Base-by-base conservation (phyloP, 1,140 invertebrate species). In the Heterodera schachtii region DNA sequence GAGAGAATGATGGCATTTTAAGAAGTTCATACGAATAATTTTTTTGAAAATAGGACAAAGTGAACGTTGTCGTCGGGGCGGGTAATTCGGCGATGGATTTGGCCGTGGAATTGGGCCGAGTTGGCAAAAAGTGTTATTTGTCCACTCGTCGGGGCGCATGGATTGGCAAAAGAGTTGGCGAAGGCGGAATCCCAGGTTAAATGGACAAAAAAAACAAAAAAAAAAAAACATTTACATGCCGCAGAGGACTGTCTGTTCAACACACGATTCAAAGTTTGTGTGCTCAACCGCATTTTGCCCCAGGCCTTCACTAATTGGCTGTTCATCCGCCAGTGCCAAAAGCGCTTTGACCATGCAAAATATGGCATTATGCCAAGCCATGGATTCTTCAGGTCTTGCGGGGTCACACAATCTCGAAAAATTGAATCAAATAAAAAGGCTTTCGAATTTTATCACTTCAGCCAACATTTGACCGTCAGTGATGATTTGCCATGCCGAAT, bases 81-180 rank as follows among this genome's bases (percentile, higher is more conserved):
- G 92, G 92, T 11, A 93, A 92, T 84, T 92, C 92, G 5, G 92
- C 90, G 19, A 89, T 90, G 6, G 92, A 92, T 84, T 91, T 92
- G 41, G 92, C 92, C 9, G 91, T 91, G 6, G 92, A 92, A 79
- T 79, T 92, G 7, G 90, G 90, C 47, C 89, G 89, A 75, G 87
- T 91, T 19, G 88, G 91, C 7, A 88, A 90, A 76, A 84, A 91
- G 88, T 91, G 91, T 1, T 91, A 88, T 67, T 78, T 92, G 19
- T 91, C 91, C 64, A 92, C 92, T 5, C 82, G 92, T 46, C 78
- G 91, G 44, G 92, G 92, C 2, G 82, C 90, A 0, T 92, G 92
- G 92, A 82, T 92, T 6, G 85, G 90, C 21, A 90, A 90, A 64
- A 80, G 92, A 67, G 69, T 70, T 44, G 84, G 74, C 0, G 49